Evolutionary conservation across 2,797 vertebrate genomes (phyloP), one percentile per base, ranked within the genome.

Genomic region (Acanthornis magna): DNA sequence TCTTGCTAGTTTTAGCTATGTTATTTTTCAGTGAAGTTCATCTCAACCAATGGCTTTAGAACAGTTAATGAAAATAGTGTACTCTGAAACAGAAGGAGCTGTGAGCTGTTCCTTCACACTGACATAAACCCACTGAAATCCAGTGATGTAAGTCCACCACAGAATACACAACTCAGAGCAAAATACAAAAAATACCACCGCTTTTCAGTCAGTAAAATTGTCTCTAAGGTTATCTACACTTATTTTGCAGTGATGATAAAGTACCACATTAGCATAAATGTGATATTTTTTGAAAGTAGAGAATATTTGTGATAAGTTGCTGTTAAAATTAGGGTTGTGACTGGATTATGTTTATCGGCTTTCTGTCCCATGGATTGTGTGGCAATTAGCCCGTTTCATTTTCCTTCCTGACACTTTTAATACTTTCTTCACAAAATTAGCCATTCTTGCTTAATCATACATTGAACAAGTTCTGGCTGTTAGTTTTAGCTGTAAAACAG

Each of bases 221-320:
- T 42, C 32, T 42, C 60, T 71, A 20, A n/a, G 3, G 5, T 71
- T 53, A 55, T 29, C 43, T 3, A 45, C 0, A 1, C 7, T 27
- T 70, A 36, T 76, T 66, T 60, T 38, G 4, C 0, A 2, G 3
- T 32, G 36, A 65, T 36, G 11, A 30, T 38, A 38, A 85, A 79
- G 9, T 17, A 58, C 6, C 13, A 26, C 12, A 8, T 36, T 29
- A 32, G 1, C 3, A 40, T 60, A 51, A 43, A 42, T n/a, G 7
- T 20, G 5, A 5, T 3, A 30, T 79, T 40, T 45, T 72, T 5
- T 70, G 13, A 11, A n/a, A 30, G 16, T 21, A 25, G 30, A 40
- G 13, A 73, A 38, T 30, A 16, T 42, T 43, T 85, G 19, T 55
- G 17, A 45, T 36, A 72, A 16, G 8, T 50, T 82, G 20, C 8